Evolutionary conservation across 2,888 invertebrate species (phyloP).

Genomic region (Incurvaria masculella): DNA sequence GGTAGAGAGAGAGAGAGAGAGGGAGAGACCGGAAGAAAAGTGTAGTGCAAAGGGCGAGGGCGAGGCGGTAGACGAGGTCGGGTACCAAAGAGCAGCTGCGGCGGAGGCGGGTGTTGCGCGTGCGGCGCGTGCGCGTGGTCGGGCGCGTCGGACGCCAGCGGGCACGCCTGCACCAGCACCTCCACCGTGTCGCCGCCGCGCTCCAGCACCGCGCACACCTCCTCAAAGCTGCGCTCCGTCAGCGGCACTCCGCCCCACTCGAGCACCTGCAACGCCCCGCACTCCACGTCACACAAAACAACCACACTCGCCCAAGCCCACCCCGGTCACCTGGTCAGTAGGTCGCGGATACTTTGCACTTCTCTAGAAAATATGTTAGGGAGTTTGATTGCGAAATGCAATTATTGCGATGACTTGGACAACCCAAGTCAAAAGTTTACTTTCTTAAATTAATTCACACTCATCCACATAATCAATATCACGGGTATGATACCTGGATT

Average conservation of each 20-base stretch:
- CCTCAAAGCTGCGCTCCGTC: slow-evolving; percentile 90
- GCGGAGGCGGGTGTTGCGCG: slow-evolving; percentile 28
- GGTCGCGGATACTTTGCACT: too few relatives aligned
- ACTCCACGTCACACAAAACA: too few relatives aligned
- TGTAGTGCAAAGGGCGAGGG: not conserved
- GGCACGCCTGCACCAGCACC: slow-evolving; percentile 80
- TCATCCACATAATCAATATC: too few relatives aligned
- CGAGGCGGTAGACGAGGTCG: not conserved
- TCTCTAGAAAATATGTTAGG: too few relatives aligned
- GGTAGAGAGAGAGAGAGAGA: not conserved
- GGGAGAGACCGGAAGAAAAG: not conserved
- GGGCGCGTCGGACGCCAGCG: slow-evolving; percentile 64
- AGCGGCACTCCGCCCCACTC: slow-evolving; percentile 91
- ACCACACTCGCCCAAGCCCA: too few relatives aligned
- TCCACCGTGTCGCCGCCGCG: slow-evolving; percentile 84
- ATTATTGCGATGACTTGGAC: too few relatives aligned
- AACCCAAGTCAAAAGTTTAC: too few relatives aligned
- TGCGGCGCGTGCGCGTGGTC: slow-evolving; percentile 24
- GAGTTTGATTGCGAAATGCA: too few relatives aligned
- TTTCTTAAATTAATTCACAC: too few relatives aligned
- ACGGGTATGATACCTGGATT: too few relatives aligned
- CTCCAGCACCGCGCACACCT: slow-evolving; percentile 88
- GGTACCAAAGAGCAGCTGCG: slow-evolving; percentile 61
- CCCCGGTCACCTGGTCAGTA: too few relatives aligned
- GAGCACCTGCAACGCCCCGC: slow-evolving; percentile 58